Evolutionary conservation across 2,888 invertebrate genomes (phyloP), one percentile per base, ranked within the genome.

Genomic region (Harmothoe impar): DNA sequence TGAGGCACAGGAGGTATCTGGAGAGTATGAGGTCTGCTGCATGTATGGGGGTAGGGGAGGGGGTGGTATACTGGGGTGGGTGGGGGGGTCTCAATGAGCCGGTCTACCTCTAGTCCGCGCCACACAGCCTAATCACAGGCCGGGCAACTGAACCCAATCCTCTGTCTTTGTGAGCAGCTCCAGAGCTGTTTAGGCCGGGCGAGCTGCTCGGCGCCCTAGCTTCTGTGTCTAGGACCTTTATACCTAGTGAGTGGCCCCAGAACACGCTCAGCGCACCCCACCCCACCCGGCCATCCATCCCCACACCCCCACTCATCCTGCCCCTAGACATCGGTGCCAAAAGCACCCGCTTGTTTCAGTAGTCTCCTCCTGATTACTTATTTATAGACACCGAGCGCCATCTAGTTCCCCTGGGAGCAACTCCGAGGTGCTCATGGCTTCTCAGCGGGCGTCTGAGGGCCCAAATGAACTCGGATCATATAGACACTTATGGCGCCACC

Each of bases 41-140:
- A n/a, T n/a, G n/a, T n/a, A n/a, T n/a, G n/a, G n/a, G n/a, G n/a
- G n/a, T n/a, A n/a, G n/a, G n/a, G n/a, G n/a, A n/a, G n/a, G n/a
- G n/a, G n/a, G n/a, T 10, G 54, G 54, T 52, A 17, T 52, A 17
- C 54, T 10, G 54, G 17, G 54, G 17, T 52, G 54, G 54, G 54
- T 10, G 17, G 54, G 17, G 62, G 7, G 1, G 62, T 62, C 7
- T 62, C 62, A 7, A n/a, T 62, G 62, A 62, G 7, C 62, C 12
- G 7, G 23, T 43, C 43, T 43, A 43, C 43, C 43, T 3, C 43
- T 43, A 43, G 43, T 43, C 43, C 3, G 43, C 43, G 43, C n/a
- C n/a, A n/a, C 43, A 43, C 62, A 62, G 23, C 62, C 62, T 62
- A 62, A 62, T 62, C 62, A 62, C 62, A 62, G 62, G n/a, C 62